These are phyloP conservation scores for Hapalemur alaotrensis DNA, from an alignment of 2,797 vertebrate genomes.

Conservation along the genomic window DNA sequence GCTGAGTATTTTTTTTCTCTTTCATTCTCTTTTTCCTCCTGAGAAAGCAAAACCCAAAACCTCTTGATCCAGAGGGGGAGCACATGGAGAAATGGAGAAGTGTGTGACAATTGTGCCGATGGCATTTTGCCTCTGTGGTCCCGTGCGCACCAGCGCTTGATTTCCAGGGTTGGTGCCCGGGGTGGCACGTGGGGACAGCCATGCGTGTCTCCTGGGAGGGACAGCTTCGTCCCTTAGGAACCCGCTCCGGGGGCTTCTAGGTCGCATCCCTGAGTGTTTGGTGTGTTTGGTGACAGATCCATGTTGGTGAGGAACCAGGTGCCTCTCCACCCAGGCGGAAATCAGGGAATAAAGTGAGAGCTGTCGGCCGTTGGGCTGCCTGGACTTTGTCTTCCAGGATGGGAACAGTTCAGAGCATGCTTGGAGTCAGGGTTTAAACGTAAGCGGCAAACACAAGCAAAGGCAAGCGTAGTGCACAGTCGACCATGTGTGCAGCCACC, in stretches of 20 bases:
- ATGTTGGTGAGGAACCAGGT: not conserved
- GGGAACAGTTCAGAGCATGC: not conserved
- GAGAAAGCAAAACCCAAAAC: not conserved
- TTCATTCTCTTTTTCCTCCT: not conserved
- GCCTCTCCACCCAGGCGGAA: not conserved
- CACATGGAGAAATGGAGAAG: not conserved
- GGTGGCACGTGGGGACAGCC: not conserved
- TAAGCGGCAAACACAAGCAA: not conserved
- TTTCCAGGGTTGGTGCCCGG: not conserved
- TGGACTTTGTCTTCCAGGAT: not conserved
- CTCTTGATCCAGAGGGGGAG: not conserved
- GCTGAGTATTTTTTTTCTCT: not conserved
- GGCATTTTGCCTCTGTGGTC: not conserved
- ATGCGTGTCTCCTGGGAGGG: not conserved
- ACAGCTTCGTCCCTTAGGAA: not conserved
- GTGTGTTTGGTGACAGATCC: not conserved
- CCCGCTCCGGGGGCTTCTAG: rapidly evolving
- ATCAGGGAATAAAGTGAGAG: rapidly evolving
- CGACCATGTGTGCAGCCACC: not conserved
- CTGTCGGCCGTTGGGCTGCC: rapidly evolving
- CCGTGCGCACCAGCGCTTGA: not conserved
- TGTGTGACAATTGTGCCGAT: rapidly evolving
- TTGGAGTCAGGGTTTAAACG: no score
- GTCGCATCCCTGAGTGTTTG: not conserved
- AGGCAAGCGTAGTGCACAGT: rapidly evolving